Base-by-base conservation (phyloP, 1,140 invertebrate genomes). In the Charaxes varanes region DNA sequence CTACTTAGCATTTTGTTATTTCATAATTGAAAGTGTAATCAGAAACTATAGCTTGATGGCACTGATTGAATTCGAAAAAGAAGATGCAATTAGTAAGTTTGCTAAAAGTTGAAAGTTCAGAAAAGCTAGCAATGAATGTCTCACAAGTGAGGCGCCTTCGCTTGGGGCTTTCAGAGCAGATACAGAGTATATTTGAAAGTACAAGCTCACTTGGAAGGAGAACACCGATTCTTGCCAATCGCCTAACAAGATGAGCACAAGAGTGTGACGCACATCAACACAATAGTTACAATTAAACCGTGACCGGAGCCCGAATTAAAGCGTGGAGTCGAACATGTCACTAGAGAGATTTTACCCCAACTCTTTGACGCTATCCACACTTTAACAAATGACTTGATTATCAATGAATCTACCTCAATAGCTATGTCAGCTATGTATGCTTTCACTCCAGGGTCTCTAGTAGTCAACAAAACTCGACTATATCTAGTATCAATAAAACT, bases 91-190 rank as follows among this genome's bases (percentile, higher is more conserved):
- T 24, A 45, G 16, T 30, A 35, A 43, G 41, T 34, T 32, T 31
- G 15, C 18, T 23, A 38, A 28, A 45, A 48, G 42, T 55, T 35
- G 42, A 65, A 53, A 48, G 49, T 58, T 60, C 49, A 72, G 54
- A 63, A 59, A 70, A 74, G 68, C 61, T 64, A 58, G 58, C 56
- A 53, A 65, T 66, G 36, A 70, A 52, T 64, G 79, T 80, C 71
- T 73, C 79, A 83, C 79, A 83, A 80, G 76, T 80, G 76, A 83
- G 76, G 79, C 79, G 79, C 79, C 79, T 73, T 79, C 59, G 64
- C 43, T 49, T 51, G 56, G 63, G 58, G 55, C 51, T 63, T 58
- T 62, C 45, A 53, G 33, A 61, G 35, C 53, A 56, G 53, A 57
- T 46, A n/a, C n/a, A 58, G 45, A 64, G 31, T 54, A 66, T 57